Evolutionary conservation across 2,797 vertebrate species (phyloP), one percentile per base, ranked within the genome.

Genomic region (Pelodytes ibericus): DNA sequence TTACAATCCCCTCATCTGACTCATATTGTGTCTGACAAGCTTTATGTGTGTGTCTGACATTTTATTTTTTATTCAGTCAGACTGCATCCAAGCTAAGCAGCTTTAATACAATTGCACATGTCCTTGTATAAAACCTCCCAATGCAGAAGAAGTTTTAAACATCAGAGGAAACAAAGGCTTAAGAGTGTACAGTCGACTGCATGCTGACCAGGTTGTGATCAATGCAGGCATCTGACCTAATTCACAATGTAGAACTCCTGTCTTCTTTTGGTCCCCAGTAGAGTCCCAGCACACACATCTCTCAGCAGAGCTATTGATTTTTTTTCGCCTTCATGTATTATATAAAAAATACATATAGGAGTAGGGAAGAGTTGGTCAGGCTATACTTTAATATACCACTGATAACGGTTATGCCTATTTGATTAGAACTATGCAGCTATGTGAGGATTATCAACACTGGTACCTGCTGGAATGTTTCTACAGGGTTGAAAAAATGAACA

Each of bases 141-240:
- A 26, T 69, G 66, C 60, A 70, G 47, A 39, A 39, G 47, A 63
- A 63, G 58, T 63, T 76, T 68, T 30, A 63, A 56, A 70, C 74
- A 70, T 76, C 74, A 76, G 74, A 63, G 74, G 33, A 76, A 39
- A 70, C 57, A 69, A 61, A 60, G 58, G 25, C 65, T 75, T 75
- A 75, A 39, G 41, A 69, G 24, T 61, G 57, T 62, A 51, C 30
- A 69, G 57, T 24, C n/a, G 44, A 33, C 29, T 75, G 65, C 74
- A 53, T 62, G 65, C 58, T 70, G 74, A 70, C 74, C 74, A 56
- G 44, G 49, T n/a, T 76, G 66, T 76, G 74, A 76, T 75, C 74
- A 75, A 75, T 75, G 65, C 33, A 63, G 66, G 39, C 66, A 70
- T 69, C 74, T 63, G 67, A 76, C 58, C 74, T 63, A 63, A 70